These are phyloP conservation scores for Chaenocephalus aceratus DNA, from an alignment of 2,113 vertebrate genomes.

Conservation along the genomic window DNA sequence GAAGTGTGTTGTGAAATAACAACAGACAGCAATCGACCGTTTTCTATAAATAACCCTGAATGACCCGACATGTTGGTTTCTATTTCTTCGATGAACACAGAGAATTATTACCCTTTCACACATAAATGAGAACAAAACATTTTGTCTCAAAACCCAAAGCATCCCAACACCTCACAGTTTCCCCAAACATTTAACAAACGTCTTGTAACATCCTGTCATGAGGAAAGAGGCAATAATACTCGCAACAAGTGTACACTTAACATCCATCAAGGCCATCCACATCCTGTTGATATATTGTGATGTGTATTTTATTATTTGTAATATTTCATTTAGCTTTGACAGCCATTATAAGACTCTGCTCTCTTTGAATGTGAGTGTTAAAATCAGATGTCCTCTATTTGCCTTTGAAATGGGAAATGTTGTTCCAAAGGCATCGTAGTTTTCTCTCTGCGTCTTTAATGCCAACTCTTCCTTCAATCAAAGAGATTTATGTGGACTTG, in stretches of 20 bases:
- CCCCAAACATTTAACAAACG: background rate
- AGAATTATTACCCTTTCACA: background rate
- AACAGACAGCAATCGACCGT: too few species aligned
- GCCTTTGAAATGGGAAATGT: slow-evolving; percentile 41
- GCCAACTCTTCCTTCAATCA: slow-evolving; percentile 48
- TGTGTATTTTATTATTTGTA: background rate
- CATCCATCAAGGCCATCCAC: background rate
- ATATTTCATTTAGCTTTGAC: slow-evolving; percentile 9
- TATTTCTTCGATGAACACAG: background rate
- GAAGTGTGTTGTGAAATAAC: too few species aligned
- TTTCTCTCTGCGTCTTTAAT: slow-evolving; percentile 32
- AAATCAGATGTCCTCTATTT: slow-evolving; percentile 40
- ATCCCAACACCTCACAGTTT: background rate
- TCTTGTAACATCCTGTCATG: background rate
- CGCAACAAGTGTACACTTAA: too few species aligned
- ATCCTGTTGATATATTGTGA: background rate
- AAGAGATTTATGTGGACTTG: slow-evolving; percentile 55
- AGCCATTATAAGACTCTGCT: background rate
- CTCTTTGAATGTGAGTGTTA: background rate
- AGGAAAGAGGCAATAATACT: background rate
- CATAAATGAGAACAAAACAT: background rate
- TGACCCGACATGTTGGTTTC: too few species aligned
- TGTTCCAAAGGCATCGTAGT: slow-evolving; percentile 8
- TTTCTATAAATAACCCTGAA: too few species aligned
- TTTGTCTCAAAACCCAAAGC: too few species aligned